Percentiles rank a stretch among this genome's conserved stretches.
phyloP scores from a whole-genome alignment of 2,113 vertebrate genomes.

The Lates calcarifer region DNA sequence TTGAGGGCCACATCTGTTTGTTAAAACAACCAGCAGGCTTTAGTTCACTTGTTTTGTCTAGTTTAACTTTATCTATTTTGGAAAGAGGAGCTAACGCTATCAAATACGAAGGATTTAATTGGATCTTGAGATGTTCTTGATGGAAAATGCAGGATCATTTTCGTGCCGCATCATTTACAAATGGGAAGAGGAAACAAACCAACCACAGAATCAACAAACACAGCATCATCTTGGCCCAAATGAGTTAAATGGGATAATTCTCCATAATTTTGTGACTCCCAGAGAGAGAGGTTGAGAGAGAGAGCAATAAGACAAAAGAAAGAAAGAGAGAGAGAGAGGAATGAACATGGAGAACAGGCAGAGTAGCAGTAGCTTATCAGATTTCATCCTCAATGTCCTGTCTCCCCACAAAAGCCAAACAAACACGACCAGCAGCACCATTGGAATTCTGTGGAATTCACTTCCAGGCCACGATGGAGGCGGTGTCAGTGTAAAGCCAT shows the following conservation, averaged over 20 bases:
- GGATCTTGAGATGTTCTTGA: slow-evolving; percentile 18
- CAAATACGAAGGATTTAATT: slow-evolving; percentile 19
- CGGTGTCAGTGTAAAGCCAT: slow-evolving; percentile 40
- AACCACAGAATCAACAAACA: slow-evolving; percentile 49
- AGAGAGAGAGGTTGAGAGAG: not conserved
- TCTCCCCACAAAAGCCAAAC: slow-evolving; percentile 74
- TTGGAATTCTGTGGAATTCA: slow-evolving; percentile 67
- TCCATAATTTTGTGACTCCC: slow-evolving; percentile 45
- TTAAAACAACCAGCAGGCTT: slow-evolving; percentile 47
- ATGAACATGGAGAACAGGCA: slow-evolving; percentile 10
- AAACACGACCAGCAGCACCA: slow-evolving; percentile 68
- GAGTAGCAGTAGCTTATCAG: slow-evolving; percentile 52
- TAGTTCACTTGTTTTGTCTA: slow-evolving; percentile 24
- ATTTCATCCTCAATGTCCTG: slow-evolving; percentile 61
- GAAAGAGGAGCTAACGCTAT: slow-evolving; percentile 13
- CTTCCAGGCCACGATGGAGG: slow-evolving; percentile 58
- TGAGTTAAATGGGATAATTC: slow-evolving; percentile 66
- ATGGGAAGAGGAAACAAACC: slow-evolving; percentile 44
- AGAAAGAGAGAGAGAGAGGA: not conserved
- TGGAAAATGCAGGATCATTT: slow-evolving; percentile 27
- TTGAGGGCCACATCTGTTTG: slow-evolving; percentile 29
- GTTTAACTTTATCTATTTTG: slow-evolving; percentile 61
- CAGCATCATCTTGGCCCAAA: slow-evolving; percentile 41
- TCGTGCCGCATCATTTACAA: slow-evolving; percentile 25
- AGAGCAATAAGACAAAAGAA: slow-evolving; percentile 5